Base-by-base conservation (phyloP, 2,888 invertebrate genomes). In the Harpalus rubripes region DNA sequence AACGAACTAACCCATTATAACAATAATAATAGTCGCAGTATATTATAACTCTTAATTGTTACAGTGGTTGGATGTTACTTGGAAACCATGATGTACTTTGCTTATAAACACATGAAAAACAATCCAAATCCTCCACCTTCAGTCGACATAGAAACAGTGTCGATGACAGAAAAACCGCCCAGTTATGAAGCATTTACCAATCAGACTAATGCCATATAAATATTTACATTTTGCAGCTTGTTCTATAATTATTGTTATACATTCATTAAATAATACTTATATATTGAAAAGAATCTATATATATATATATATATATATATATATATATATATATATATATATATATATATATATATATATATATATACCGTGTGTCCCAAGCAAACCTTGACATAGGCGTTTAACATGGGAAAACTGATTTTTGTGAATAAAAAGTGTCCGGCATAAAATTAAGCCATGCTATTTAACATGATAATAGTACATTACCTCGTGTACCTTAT, bases 141-240 rank as follows among this genome's bases (percentile, higher is more conserved):
- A 63, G 18, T 18, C 0, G n/a, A 63, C 44, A n/a, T 41, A 72
- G 15, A 32, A 7, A 72, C 39, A 39, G n/a, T 58, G 56, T 76
- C 8, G 0, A 68, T 44, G 26, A 63, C 18, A 32, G 59, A 26
- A 58, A 56, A 58, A 32, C 78, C 78, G 22, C 78, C 78, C 10
- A 78, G 78, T 58, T 78, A 78, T 58, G 78, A 78, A n/a, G 15
- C 32, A 5, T 78, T 78, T 18, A 12, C 56, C 12, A 78, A 78
- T 78, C 58, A 78, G 10, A 39, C 39, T 58, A 76, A 52, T 12
- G 58, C 15, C 8, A 26, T 26, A 26, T 59, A 78, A 78, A 32
- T 41, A 52, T 52, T 52, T 52, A 52, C 44, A 12, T 52, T 12
- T 52, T 52, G 8, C 44, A 52, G 44, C 44, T 12, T 59, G 16